Percentiles rank a stretch among this genome's conserved stretches.
phyloP scores from a whole-genome alignment of 2,113 vertebrate species.

The Scalopus aquaticus region DNA sequence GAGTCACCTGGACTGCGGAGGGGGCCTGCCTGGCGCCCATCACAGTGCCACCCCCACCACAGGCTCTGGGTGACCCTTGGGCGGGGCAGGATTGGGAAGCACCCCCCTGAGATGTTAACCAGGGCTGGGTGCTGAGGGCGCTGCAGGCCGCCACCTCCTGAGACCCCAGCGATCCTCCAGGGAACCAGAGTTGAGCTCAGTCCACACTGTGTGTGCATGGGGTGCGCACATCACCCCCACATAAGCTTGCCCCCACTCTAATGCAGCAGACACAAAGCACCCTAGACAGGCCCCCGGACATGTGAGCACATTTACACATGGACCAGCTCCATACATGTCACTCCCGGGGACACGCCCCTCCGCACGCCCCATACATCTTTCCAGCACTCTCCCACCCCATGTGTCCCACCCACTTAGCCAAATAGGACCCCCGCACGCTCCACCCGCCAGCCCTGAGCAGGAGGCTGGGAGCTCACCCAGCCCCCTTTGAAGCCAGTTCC shows the following conservation, averaged over 20 bases:
- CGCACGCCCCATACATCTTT: neutral
- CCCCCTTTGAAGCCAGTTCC: neutral
- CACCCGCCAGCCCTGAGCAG: neutral
- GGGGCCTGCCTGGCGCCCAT: neutral
- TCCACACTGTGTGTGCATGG: fast-evolving
- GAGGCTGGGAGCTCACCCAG: neutral
- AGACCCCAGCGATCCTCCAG: neutral
- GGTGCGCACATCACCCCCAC: fast-evolving
- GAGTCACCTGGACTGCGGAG: too few relatives aligned
- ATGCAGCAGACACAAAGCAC: neutral
- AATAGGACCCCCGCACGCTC: neutral
- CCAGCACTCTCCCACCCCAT: neutral
- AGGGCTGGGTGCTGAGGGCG: neutral
- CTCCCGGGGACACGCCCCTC: neutral
- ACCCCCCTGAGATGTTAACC: neutral
- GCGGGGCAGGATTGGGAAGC: neutral
- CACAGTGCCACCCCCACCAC: neutral
- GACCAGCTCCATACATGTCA: neutral
- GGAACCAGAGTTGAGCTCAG: neutral
- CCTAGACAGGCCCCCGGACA: neutral
- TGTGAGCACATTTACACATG: too few relatives aligned
- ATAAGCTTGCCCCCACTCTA: neutral
- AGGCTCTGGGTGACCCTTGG: neutral
- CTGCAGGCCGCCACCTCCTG: neutral
- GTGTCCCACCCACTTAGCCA: neutral